Conservation (phyloP, 2,888 invertebrate species). For the Nezara viridula region DNA sequence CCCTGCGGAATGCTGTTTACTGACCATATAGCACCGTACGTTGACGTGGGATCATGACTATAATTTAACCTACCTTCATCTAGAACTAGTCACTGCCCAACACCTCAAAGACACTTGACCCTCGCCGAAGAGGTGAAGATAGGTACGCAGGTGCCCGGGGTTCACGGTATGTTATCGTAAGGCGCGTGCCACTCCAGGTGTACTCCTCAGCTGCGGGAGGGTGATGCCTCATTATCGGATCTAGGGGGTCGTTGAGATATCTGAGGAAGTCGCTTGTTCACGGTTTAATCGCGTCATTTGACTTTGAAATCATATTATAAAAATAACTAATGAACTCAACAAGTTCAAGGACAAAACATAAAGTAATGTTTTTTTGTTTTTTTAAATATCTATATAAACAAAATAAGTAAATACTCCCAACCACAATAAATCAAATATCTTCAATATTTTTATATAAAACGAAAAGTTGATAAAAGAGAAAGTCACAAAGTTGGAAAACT, state of each 20-base stretch:
- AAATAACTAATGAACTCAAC: conserved; percentile 1
- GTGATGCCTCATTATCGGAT: conserved; percentile 37
- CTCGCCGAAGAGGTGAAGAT: neutral
- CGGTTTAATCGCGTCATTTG: conserved; percentile 36
- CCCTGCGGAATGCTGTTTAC: too few species aligned
- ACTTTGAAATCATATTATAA: conserved; percentile 30
- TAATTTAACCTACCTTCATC: neutral
- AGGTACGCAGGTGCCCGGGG: neutral
- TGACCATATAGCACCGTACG: too few species aligned
- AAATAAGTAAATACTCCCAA: neutral
- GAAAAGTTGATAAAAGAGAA: too few species aligned
- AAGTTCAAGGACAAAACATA: neutral
- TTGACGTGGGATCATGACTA: neutral
- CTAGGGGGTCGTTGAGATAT: neutral
- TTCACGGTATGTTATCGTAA: neutral
- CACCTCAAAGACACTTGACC: conserved; percentile 33
- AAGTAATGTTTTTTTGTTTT: neutral
- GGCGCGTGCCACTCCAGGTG: conserved; percentile 37
- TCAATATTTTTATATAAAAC: too few species aligned
- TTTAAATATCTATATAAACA: neutral
- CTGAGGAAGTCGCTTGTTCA: conserved; percentile 25
- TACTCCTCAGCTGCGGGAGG: conserved; percentile 29
- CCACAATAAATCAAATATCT: too few species aligned
- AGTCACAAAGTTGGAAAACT: too few species aligned
- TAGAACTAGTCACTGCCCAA: neutral